Percentiles rank a stretch among this genome's conserved stretches.
These are phyloP conservation scores for Hydrolagus colliei DNA, from an alignment of 2,797 vertebrate genomes.

Conservation along the genomic window DNA sequence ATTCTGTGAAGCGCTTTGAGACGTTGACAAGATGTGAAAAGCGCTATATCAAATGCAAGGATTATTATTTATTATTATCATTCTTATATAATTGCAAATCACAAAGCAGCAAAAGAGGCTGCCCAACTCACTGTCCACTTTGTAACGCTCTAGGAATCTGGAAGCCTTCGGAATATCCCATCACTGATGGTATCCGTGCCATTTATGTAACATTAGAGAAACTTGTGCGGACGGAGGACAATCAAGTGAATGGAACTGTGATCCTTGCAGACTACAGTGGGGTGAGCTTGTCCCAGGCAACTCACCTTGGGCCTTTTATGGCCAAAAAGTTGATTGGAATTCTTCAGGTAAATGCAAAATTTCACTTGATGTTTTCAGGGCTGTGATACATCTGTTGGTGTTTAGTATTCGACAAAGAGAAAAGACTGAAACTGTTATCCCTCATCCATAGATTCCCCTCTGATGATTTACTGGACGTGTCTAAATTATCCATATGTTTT, in stretches of 20 bases:
- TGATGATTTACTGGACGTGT: too few species aligned
- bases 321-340: constrained; percentile 97
- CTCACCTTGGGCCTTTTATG: constrained; percentile 92
- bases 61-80: too few species aligned
- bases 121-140: neutral
- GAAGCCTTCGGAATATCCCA: constrained; percentile 86
- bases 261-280: constrained; percentile 94
- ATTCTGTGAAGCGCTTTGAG: too few species aligned
- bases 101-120: too few species aligned
- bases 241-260: constrained; percentile 94
- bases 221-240: constrained; percentile 93
- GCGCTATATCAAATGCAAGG: too few species aligned
- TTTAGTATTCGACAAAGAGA: neutral
- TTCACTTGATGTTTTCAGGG: neutral
- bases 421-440: neutral
- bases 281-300: constrained; percentile 92
- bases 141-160: constrained; percentile 73
- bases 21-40: too few species aligned
- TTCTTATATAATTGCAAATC: too few species aligned
- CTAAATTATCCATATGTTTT: too few species aligned
- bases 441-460: neutral
- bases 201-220: constrained; percentile 95
- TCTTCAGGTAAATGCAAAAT: constrained; percentile 75
- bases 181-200: constrained; percentile 91
- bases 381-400: neutral